Evolutionary conservation across 2,888 invertebrate genomes (phyloP).

Genomic region (Nycteola revayana): DNA sequence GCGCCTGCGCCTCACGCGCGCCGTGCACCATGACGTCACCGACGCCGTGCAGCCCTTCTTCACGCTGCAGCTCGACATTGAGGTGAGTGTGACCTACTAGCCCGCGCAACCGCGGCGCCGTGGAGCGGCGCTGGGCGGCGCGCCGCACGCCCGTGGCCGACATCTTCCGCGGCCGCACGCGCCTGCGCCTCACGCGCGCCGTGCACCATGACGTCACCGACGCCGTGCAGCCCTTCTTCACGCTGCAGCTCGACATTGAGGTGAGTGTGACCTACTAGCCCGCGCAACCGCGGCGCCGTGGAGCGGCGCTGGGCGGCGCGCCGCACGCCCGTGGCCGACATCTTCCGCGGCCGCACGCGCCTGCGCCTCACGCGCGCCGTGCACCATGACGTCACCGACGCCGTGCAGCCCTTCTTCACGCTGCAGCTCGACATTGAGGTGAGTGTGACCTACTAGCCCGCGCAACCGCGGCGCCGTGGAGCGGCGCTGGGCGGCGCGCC

Average conservation of each 20-base stretch:
- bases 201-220: too few species aligned
- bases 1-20: too few species aligned
- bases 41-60: slow-evolving; percentile 98
- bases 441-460: too few species aligned
- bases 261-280: too few species aligned
- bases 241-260: slow-evolving; percentile 96
- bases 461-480: slow-evolving; percentile 95
- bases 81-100: too few species aligned
- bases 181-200: too few species aligned
- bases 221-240: slow-evolving; percentile 97
- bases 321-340: too few species aligned
- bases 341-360: too few species aligned
- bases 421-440: slow-evolving; percentile 97
- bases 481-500: slow-evolving; percentile 85
- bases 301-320: slow-evolving; percentile 88
- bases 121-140: slow-evolving; percentile 89
- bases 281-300: slow-evolving; percentile 92
- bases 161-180: too few species aligned
- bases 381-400: slow-evolving; percentile 94
- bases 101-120: slow-evolving; percentile 92
- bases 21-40: too few species aligned
- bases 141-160: slow-evolving; percentile 92
- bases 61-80: slow-evolving; percentile 96
- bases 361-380: too few species aligned
- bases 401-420: slow-evolving; percentile 97